phyloP scores from a whole-genome alignment of 1,140 invertebrate species.

The Maniola jurtina region DNA sequence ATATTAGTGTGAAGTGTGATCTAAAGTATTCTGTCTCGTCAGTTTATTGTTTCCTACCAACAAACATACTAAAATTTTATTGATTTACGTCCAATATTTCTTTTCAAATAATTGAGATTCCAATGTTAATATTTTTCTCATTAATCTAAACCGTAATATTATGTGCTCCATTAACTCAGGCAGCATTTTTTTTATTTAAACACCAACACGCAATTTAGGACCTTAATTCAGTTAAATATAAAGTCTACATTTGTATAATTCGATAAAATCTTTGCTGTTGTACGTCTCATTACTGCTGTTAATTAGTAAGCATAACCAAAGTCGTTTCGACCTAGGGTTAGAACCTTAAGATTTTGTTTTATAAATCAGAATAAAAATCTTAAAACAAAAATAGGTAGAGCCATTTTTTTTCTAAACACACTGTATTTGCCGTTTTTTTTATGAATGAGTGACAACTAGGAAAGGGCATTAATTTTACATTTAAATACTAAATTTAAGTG shows the following conservation, averaged over 20 bases:
- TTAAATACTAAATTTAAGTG: too few species aligned
- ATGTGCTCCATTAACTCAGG: background rate
- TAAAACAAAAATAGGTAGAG: too few species aligned
- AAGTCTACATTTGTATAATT: constrained; percentile 3
- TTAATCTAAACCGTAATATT: constrained; percentile 3
- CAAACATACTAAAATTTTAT: too few species aligned
- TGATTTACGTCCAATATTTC: background rate
- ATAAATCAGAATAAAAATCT: background rate
- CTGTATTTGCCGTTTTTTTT: too few species aligned
- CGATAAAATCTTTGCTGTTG: constrained; percentile 2
- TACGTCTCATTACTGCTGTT: constrained; percentile 31
- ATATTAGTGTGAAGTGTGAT: too few species aligned
- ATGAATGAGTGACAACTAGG: too few species aligned
- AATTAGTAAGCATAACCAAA: constrained; percentile 37
- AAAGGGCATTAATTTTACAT: too few species aligned
- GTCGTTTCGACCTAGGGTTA: constrained; percentile 18
- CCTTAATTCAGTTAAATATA: background rate
- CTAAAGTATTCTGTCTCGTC: too few species aligned
- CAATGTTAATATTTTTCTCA: constrained; percentile 1
- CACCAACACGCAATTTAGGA: background rate
- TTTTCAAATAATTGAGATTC: background rate
- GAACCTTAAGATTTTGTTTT: background rate
- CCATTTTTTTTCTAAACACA: too few species aligned
- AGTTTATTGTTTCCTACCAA: background rate
- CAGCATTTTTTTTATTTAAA: background rate